Conservation (phyloP, 2,113 vertebrate species). For the Melanostigma gelatinosum region DNA sequence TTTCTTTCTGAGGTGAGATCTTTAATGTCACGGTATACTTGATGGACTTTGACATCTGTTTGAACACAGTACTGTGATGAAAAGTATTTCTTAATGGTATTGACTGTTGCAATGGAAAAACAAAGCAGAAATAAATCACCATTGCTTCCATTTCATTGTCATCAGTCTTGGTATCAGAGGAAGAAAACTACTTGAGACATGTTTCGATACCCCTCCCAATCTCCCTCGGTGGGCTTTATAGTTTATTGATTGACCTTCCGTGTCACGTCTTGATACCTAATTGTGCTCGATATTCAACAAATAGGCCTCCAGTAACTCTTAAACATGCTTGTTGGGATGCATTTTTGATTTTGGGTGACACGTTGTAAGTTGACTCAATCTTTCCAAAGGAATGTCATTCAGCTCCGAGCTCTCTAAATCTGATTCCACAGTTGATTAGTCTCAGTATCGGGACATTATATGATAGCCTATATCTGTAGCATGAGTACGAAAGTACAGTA, state of each 20-base stretch:
- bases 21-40: slow-evolving; percentile 69
- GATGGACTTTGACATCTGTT: slow-evolving; percentile 66
- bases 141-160: slow-evolving; percentile 65
- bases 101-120: slow-evolving; percentile 47
- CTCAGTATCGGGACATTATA: slow-evolving; percentile 76
- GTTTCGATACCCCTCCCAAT: slow-evolving; percentile 53
- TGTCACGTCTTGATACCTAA: slow-evolving; percentile 74
- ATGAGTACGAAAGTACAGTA: slow-evolving; percentile 80
- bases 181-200: slow-evolving; percentile 47
- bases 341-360: slow-evolving; percentile 68
- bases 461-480: slow-evolving; percentile 83
- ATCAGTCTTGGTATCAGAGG: slow-evolving; percentile 58
- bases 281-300: slow-evolving; percentile 74
- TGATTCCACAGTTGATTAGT: slow-evolving; percentile 74
- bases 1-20: slow-evolving; percentile 49
- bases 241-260: slow-evolving; percentile 71
- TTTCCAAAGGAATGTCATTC: slow-evolving; percentile 80
- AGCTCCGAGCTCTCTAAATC: slow-evolving; percentile 72
- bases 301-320: slow-evolving; percentile 72
- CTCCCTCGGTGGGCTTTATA: slow-evolving; percentile 67
- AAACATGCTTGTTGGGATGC: slow-evolving; percentile 76
- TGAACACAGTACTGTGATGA: slow-evolving; percentile 70
- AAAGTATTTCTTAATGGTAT: slow-evolving; percentile 68
- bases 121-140: slow-evolving; percentile 1
- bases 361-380: slow-evolving; percentile 62